A percentile compares a stretch with the other conserved stretches of the same genome.
Conservation (phyloP, 1,140 invertebrate genomes). For the Hyles euphorbiae region DNA sequence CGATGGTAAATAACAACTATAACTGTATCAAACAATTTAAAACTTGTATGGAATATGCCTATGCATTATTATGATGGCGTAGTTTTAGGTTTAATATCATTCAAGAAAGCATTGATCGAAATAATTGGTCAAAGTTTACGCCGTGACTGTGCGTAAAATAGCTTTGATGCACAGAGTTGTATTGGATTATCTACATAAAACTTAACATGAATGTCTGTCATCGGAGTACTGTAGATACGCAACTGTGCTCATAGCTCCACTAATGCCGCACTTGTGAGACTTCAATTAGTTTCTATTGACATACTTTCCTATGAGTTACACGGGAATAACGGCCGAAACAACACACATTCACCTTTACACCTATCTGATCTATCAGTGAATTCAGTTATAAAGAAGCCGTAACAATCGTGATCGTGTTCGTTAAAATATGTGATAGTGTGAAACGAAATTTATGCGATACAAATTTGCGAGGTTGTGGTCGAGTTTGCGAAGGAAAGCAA, state of each 20-base stretch:
- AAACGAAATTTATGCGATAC: constrained; percentile 27
- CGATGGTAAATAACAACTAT: too few relatives aligned
- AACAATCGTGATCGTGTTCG: background rate
- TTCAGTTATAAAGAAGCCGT: background rate
- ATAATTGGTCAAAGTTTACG: too few relatives aligned
- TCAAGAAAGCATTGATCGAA: too few relatives aligned
- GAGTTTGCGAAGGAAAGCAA: constrained; percentile 22
- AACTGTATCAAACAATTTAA: too few relatives aligned
- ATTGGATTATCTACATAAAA: constrained; percentile 35
- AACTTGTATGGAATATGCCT: too few relatives aligned
- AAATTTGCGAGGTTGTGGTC: constrained; percentile 25
- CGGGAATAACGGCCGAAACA: constrained; percentile 5
- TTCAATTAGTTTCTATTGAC: constrained; percentile 60
- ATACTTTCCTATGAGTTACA: constrained; percentile 29
- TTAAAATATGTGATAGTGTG: background rate
- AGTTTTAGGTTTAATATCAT: too few relatives aligned
- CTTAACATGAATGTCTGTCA: constrained; percentile 18
- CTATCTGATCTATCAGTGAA: background rate
- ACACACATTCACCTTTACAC: constrained; percentile 10
- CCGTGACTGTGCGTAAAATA: too few relatives aligned
- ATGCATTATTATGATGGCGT: too few relatives aligned
- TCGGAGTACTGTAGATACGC: constrained; percentile 19
- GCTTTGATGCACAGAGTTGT: constrained; percentile 5
- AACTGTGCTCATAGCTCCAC: constrained; percentile 22
- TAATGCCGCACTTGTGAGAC: constrained; percentile 45